phyloP scores from a whole-genome alignment of 2,113 vertebrate species.

The Otolemur garnettii region DNA sequence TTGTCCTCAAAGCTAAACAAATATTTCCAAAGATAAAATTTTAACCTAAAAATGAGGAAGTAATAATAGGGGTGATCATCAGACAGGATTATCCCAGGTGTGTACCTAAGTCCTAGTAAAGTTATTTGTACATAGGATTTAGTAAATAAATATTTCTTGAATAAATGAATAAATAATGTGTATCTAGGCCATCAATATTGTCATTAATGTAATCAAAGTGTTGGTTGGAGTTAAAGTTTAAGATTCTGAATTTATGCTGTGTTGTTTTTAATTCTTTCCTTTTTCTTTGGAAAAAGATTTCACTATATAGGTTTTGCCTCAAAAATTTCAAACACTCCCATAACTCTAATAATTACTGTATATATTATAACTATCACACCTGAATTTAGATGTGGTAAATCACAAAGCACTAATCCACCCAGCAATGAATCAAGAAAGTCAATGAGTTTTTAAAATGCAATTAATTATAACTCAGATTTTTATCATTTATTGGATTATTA shows the following conservation, averaged over 20 bases:
- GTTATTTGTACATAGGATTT: background rate
- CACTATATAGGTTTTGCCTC: background rate
- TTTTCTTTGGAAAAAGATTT: background rate
- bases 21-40: conserved; percentile 45
- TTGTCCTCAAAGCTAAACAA: background rate
- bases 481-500: background rate
- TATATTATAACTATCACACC: background rate
- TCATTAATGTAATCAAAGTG: background rate
- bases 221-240: background rate
- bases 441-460: conserved; percentile 15
- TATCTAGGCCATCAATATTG: background rate
- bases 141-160: conserved; percentile 7
- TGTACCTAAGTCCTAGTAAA: background rate
- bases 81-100: background rate
- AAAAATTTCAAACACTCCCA: background rate
- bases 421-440: background rate
- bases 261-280: background rate
- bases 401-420: background rate
- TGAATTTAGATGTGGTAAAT: background rate
- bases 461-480: conserved; percentile 43
- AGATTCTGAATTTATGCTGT: background rate
- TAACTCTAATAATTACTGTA: background rate
- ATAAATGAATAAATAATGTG: background rate
- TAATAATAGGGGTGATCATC: background rate
- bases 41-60: background rate